These are phyloP conservation scores for Philhelius pedissequus DNA, from an alignment of 2,888 invertebrate genomes.

Conservation along the genomic window DNA sequence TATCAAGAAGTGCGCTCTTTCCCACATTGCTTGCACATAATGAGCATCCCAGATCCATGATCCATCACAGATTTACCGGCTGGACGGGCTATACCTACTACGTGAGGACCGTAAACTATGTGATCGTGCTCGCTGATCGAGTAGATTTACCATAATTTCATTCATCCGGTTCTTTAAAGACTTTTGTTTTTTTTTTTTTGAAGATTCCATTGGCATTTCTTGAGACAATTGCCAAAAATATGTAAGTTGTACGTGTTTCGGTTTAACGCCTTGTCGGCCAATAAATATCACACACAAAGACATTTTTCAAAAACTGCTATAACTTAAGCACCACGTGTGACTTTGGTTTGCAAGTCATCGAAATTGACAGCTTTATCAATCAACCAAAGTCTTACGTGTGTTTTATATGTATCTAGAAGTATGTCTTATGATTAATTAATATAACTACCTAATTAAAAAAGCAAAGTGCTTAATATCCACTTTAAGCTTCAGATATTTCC, in stretches of 20 bases:
- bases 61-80: neutral
- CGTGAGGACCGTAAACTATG: conserved; percentile 9
- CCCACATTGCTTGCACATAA: conserved; percentile 21
- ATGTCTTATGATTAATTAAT: neutral
- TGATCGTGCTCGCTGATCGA: conserved; percentile 53
- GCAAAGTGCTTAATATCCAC: neutral
- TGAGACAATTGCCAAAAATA: conserved; percentile 34
- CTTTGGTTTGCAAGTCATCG: neutral
- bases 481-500: conserved; percentile 7
- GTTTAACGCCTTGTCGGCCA: neutral
- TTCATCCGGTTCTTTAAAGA: conserved; percentile 42
- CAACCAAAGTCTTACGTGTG: neutral
- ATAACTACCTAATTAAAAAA: neutral
- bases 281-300: neutral
- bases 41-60: neutral
- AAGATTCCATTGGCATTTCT: conserved; percentile 35
- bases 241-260: neutral
- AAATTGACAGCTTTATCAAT: neutral
- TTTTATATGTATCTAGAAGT: neutral
- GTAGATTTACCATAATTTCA: conserved; percentile 52
- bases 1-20: conserved; percentile 58
- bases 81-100: neutral
- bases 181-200: neutral
- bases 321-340: neutral
- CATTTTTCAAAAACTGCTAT: neutral